phyloP scores from a whole-genome alignment of 53 echinoderm and acorn worm species.

The Arbacia lixula region DNA sequence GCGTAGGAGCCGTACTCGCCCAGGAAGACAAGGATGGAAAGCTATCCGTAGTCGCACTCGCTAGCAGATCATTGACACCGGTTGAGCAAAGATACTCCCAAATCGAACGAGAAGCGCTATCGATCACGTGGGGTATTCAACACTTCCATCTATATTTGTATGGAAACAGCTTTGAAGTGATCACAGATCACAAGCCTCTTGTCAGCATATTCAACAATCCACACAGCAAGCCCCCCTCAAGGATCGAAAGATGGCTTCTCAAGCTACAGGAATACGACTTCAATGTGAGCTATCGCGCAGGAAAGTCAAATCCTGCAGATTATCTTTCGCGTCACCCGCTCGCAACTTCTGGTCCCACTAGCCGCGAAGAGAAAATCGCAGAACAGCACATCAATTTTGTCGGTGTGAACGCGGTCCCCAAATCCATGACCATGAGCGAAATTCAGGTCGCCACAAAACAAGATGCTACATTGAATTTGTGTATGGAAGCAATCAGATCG shows the following conservation, averaged over 20 bases:
- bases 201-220: conserved; percentile 64
- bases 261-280: conserved; percentile 68
- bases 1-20: conserved; percentile 55
- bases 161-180: conserved; percentile 40
- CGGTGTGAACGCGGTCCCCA: conserved; percentile 57
- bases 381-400: conserved; percentile 62
- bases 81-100: conserved; percentile 76
- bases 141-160: conserved; percentile 74
- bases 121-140: conserved; percentile 58
- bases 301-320: conserved; percentile 70
- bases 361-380: conserved; percentile 43
- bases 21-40: conserved; percentile 27
- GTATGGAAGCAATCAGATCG: conserved; percentile 54
- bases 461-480: neutral
- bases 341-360: neutral
- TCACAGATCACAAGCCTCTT: conserved; percentile 70
- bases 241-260: conserved; percentile 68
- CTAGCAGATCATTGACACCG: conserved; percentile 64
- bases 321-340: conserved; percentile 71
- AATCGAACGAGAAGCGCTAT: conserved; percentile 67
- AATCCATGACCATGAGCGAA: conserved; percentile 33
- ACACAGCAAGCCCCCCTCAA: conserved; percentile 61
- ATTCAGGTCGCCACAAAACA: neutral
- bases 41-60: conserved; percentile 27
- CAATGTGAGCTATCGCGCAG: conserved; percentile 52